These are phyloP conservation scores for Clarias batrachus DNA, from an alignment of 2,113 vertebrate species.

Conservation along the genomic window DNA sequence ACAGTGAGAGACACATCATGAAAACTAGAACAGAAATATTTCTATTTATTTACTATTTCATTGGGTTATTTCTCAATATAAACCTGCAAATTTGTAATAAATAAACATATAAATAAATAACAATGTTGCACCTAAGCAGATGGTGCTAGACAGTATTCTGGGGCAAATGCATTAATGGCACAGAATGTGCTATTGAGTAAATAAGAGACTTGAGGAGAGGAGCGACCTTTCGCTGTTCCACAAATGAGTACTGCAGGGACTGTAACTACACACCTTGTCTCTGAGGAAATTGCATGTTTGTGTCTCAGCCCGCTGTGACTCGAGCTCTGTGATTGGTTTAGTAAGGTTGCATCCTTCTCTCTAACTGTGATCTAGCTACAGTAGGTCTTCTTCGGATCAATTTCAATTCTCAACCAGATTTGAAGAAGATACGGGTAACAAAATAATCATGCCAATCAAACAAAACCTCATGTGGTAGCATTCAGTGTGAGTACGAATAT, in stretches of 20 bases:
- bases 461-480: background rate
- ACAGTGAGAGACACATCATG: background rate
- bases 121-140: background rate
- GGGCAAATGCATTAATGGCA: background rate
- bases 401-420: slow-evolving; percentile 3
- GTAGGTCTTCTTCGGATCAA: background rate
- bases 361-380: background rate
- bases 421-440: slow-evolving; percentile 1
- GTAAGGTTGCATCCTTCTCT: background rate
- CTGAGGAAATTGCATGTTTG: slow-evolving; percentile 33
- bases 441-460: background rate
- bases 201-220: slow-evolving; percentile 9
- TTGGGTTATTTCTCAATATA: background rate
- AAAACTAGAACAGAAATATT: background rate
- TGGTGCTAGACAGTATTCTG: background rate
- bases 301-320: background rate
- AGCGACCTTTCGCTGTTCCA: background rate
- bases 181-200: background rate
- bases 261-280: slow-evolving; percentile 33
- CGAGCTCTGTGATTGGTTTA: slow-evolving; percentile 22
- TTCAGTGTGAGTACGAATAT: slow-evolving; percentile 7
- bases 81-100: background rate
- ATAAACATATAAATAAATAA: background rate
- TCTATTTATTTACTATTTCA: background rate
- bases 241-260: slow-evolving; percentile 22